Percentiles rank a stretch among this genome's conserved stretches.
phyloP scores from a whole-genome alignment of 2,888 invertebrate species.

The Andrena praecox region DNA sequence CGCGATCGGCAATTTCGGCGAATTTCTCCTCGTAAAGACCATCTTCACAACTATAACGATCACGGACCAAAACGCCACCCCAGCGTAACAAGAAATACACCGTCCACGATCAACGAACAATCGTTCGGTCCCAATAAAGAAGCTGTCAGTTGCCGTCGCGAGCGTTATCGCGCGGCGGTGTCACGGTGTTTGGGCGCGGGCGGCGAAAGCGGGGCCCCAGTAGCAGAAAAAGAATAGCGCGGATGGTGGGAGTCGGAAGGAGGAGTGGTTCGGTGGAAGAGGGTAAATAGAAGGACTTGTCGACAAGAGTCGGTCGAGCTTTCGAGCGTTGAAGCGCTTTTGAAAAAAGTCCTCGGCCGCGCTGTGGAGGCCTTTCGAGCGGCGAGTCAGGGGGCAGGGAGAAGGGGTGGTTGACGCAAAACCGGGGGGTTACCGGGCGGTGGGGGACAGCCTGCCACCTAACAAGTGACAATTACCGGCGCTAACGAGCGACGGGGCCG shows the following conservation, averaged over 20 bases:
- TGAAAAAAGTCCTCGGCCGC: conserved; percentile 66
- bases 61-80: too few relatives aligned
- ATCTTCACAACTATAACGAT: too few relatives aligned
- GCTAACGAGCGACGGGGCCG: conserved; percentile 75
- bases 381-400: background rate
- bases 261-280: conserved; percentile 23
- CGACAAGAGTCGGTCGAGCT: conserved; percentile 57
- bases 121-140: background rate
- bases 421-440: conserved; percentile 16
- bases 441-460: conserved; percentile 65
- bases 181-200: background rate
- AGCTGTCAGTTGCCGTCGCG: too few relatives aligned
- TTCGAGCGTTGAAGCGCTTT: conserved; percentile 66
- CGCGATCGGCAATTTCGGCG: too few relatives aligned
- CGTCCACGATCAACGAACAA: too few relatives aligned
- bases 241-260: background rate
- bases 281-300: conserved; percentile 66
- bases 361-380: conserved; percentile 57
- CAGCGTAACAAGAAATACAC: too few relatives aligned
- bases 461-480: conserved; percentile 80
- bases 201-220: background rate
- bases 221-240: conserved; percentile 9
- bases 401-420: conserved; percentile 34
- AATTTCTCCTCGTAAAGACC: too few relatives aligned
- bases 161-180: background rate